A percentile compares a stretch with the other conserved stretches of the same genome.
Conservation (phyloP, 2,113 vertebrate genomes). For the Merops nubicus region DNA sequence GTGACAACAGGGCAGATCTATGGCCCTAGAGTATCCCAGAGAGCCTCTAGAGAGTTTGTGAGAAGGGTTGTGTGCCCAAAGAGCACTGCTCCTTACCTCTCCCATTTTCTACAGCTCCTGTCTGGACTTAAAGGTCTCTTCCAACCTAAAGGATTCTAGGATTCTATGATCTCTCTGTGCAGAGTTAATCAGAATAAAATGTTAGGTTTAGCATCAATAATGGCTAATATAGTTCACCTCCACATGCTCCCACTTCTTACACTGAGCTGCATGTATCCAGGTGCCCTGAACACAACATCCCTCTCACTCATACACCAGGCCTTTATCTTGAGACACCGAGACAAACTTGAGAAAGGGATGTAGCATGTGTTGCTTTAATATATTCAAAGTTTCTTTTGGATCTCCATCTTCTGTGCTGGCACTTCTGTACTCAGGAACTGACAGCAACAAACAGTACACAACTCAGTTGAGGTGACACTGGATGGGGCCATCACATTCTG, state of each 20-base stretch:
- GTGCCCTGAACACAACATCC: neutral
- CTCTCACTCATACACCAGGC: neutral
- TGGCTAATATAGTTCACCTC: neutral
- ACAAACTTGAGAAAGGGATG: neutral
- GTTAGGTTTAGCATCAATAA: neutral
- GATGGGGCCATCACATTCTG: neutral
- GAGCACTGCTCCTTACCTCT: neutral
- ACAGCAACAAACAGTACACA: neutral
- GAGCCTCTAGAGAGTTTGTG: neutral
- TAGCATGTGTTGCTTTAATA: neutral
- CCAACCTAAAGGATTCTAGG: no score
- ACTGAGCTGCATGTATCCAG: neutral
- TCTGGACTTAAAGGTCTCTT: no score
- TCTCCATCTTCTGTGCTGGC: neutral
- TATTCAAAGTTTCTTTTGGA: neutral
- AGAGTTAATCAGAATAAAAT: neutral
- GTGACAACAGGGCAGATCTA: neutral
- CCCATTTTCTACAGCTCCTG: neutral
- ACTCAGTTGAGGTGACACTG: neutral
- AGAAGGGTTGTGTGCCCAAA: neutral
- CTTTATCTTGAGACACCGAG: neutral
- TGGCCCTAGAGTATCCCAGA: neutral
- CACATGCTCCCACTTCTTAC: neutral
- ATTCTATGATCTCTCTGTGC: neutral
- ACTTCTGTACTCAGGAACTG: neutral